Percentiles rank a stretch among this genome's conserved stretches.
These are phyloP conservation scores for Diarsia rubi DNA, from an alignment of 2,888 invertebrate genomes.

Conservation along the genomic window DNA sequence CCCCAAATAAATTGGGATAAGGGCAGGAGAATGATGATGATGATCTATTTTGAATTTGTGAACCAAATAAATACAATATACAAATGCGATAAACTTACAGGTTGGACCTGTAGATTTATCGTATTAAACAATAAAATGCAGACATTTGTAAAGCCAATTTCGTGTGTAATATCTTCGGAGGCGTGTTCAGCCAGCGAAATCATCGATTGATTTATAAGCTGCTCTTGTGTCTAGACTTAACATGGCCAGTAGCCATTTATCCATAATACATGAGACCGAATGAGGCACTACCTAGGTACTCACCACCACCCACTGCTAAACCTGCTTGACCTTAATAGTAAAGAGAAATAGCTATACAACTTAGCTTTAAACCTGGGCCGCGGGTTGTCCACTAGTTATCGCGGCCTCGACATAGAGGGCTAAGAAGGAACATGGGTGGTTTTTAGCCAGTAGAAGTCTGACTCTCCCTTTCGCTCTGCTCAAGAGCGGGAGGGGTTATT, in stretches of 20 bases:
- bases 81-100: too few species aligned
- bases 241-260: conserved; percentile 12
- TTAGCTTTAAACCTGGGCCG: background rate
- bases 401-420: too few species aligned
- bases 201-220: conserved; percentile 9
- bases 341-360: background rate
- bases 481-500: too few species aligned
- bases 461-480: too few species aligned
- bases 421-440: too few species aligned
- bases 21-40: too few species aligned
- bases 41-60: too few species aligned
- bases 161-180: background rate
- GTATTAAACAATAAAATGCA: background rate
- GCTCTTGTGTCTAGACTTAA: conserved; percentile 11
- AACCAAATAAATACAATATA: too few species aligned
- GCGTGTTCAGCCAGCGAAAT: conserved; percentile 2
- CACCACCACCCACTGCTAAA: conserved; percentile 40
- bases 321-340: conserved; percentile 27
- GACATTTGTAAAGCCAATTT: background rate
- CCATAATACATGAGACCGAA: conserved; percentile 34
- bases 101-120: background rate
- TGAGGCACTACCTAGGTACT: conserved; percentile 6
- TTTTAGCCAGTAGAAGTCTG: too few species aligned
- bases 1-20: too few species aligned
- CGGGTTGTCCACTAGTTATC: too few species aligned